Evolutionary conservation across 2,888 invertebrate genomes (phyloP).

Genomic region (Ptilodon capucinus): DNA sequence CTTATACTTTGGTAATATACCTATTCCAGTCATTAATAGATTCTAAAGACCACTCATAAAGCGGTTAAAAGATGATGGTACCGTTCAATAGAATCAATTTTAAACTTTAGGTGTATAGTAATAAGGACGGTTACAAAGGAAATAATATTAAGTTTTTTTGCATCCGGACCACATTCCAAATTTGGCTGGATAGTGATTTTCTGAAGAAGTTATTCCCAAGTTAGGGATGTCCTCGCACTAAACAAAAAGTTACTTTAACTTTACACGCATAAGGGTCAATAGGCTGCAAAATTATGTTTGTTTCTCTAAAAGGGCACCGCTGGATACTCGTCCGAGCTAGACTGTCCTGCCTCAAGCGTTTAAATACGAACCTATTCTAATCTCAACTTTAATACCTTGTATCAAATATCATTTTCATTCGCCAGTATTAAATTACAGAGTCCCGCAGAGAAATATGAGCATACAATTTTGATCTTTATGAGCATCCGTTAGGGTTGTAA

Average conservation of each 20-base stretch:
- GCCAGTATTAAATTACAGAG: slow-evolving; percentile 24
- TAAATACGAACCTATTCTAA: slow-evolving; percentile 18
- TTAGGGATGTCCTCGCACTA: slow-evolving; percentile 7
- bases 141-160: slow-evolving; percentile 28
- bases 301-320: slow-evolving; percentile 51
- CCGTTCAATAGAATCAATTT: slow-evolving; percentile 2
- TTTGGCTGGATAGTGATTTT: slow-evolving; percentile 52
- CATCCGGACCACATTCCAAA: slow-evolving; percentile 46
- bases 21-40: slow-evolving; percentile 1
- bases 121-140: slow-evolving; percentile 16
- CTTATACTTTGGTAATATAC: too few species aligned
- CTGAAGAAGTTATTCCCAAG: slow-evolving; percentile 24
- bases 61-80: background rate
- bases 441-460: slow-evolving; percentile 17
- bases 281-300: slow-evolving; percentile 25
- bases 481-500: slow-evolving; percentile 22
- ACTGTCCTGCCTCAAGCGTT: slow-evolving; percentile 51
- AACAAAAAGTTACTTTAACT: slow-evolving; percentile 31
- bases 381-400: slow-evolving; percentile 32
- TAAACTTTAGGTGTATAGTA: slow-evolving; percentile 6
- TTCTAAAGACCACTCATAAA: background rate
- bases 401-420: slow-evolving; percentile 38
- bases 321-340: slow-evolving; percentile 56
- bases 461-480: slow-evolving; percentile 23
- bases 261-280: slow-evolving; percentile 19